Evolutionary conservation across 2,797 vertebrate species (phyloP).

Genomic region (Scolopax rusticola): DNA sequence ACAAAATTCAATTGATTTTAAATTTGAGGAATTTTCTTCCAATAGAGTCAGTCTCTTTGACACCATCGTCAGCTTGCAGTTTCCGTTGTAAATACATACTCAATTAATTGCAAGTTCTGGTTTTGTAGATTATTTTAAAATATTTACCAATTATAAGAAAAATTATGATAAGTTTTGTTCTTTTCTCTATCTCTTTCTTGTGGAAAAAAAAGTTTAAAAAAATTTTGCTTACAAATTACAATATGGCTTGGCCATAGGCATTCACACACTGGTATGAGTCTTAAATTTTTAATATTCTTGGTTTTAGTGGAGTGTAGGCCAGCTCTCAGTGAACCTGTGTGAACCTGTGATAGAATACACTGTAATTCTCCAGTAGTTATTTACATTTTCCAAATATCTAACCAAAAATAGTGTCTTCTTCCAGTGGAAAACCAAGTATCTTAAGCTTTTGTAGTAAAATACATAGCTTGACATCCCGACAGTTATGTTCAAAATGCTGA

Average conservation of each 20-base stretch:
- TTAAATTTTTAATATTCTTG: constrained; percentile 34
- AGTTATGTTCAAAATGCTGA: neutral
- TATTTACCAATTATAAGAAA: neutral
- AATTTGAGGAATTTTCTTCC: neutral
- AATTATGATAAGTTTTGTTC: neutral
- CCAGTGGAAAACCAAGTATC: constrained; percentile 25
- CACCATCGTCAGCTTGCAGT: neutral
- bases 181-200: neutral
- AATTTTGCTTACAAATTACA: neutral
- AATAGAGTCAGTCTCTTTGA: neutral
- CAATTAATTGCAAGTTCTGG: neutral
- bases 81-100: neutral
- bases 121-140: neutral
- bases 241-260: neutral
- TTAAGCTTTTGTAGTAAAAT: neutral
- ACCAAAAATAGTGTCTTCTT: neutral
- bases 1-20: neutral
- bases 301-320: constrained; percentile 31
- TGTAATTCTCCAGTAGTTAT: constrained; percentile 33
- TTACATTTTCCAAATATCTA: constrained; percentile 29
- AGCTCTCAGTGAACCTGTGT: constrained; percentile 17
- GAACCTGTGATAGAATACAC: neutral
- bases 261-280: neutral
- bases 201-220: neutral
- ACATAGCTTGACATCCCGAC: neutral